Base-by-base conservation (phyloP, 2,888 invertebrate species). In the Cryptus viduatorius region DNA sequence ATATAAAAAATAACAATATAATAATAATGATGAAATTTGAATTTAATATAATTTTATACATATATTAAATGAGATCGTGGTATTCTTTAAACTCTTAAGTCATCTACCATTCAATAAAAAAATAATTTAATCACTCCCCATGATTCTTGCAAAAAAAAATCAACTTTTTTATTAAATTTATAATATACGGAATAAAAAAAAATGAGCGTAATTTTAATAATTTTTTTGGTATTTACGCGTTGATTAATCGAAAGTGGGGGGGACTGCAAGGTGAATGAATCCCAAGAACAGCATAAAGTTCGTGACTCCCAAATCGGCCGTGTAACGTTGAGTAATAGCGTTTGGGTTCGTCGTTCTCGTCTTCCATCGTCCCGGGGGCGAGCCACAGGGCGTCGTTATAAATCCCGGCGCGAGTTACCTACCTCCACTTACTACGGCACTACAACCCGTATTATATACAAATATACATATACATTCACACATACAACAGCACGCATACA, bases 321-420 rank as follows among this genome's bases (percentile, higher is more conserved):
- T 79, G 59, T 56, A 19, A 16, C 24, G 10, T 19, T 56, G 19
- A 19, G 56, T 56, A 56, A 24, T 56, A 19, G 29, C 59, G 12
- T 59, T 59, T 29, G 59, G 24, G 10, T 4, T 72, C 53, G 37
- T 50, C 75, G 81, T 83, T 72, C 69, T 37, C 50, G 67, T 77
- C 73, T 24, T 46, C 16, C 48, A 61, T 19, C 3, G 64, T 72
- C 64, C 84, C 75, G 16, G 65, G 75, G 73, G 56, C 48, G 69
- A 75, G 81, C 79, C 59, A 71, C 59, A 69, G 78, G 81, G 75
- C 84, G 68, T 84, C 73, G 78, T 86, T 86, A 78, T 86, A 84
- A 84, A 84, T 84, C 82, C 72, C 69, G 42, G 69, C 53, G 50
- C 75, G 83, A 80, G 61, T 61, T 46, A 24, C n/a, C 59, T 72